These are phyloP conservation scores for Astreopora myriophthalma DNA, from an alignment of 64 coral and sea anemone species.

Conservation along the genomic window DNA sequence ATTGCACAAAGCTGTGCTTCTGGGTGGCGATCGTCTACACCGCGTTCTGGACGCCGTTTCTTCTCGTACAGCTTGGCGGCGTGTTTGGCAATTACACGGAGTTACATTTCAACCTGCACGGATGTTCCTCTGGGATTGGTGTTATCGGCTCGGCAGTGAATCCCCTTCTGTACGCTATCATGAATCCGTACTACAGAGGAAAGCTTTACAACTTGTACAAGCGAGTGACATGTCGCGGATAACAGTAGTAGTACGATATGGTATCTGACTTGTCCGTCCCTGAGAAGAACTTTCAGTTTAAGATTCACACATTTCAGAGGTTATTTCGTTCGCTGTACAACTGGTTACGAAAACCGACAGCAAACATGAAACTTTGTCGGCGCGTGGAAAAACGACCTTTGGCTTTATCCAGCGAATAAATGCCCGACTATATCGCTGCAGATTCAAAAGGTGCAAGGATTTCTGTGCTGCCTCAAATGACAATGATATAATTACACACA, in stretches of 20 bases:
- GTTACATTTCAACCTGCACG: slow-evolving; percentile 92
- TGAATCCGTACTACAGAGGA: slow-evolving; percentile 77
- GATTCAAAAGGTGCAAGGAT: too few relatives aligned
- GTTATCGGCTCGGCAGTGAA: slow-evolving; percentile 87
- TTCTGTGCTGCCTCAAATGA: too few relatives aligned
- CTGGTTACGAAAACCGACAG: too few relatives aligned
- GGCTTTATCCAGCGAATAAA: too few relatives aligned
- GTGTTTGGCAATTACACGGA: slow-evolving; percentile 88
- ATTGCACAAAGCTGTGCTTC: slow-evolving; percentile 84
- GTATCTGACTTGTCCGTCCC: neutral
- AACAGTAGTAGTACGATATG: too few relatives aligned
- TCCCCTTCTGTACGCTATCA: slow-evolving; percentile 77
- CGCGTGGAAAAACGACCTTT: too few relatives aligned
- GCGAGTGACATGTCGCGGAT: neutral
- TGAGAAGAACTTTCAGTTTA: neutral
- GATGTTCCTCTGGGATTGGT: slow-evolving; percentile 85
- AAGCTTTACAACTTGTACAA: neutral
- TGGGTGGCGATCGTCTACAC: slow-evolving; percentile 86
- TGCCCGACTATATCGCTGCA: too few relatives aligned
- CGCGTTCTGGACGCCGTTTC: slow-evolving; percentile 90
- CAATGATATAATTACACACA: too few relatives aligned
- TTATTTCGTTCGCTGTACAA: too few relatives aligned
- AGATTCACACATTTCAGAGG: too few relatives aligned
- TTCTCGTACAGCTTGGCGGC: slow-evolving; percentile 86
- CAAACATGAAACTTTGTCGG: too few relatives aligned